Evolutionary conservation across 2,797 vertebrate genomes (phyloP).

Genomic region (Gephyroberyx darwinii): DNA sequence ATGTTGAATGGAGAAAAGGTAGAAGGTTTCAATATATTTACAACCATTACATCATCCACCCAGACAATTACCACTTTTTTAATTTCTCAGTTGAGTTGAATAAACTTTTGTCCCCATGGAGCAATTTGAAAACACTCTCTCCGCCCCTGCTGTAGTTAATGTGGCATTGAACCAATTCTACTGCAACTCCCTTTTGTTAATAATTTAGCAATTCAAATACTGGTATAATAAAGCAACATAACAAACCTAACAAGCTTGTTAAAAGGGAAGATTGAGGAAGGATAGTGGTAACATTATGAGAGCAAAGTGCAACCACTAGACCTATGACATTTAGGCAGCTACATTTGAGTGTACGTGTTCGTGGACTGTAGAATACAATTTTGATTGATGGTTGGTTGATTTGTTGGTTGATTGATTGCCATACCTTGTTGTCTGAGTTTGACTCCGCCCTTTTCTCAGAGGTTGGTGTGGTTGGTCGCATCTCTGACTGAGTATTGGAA

Average conservation of each 20-base stretch:
- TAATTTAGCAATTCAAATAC: not conserved
- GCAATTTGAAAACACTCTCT: not conserved
- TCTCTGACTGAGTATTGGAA: constrained; percentile 36
- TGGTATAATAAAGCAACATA: not conserved
- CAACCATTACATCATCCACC: no score
- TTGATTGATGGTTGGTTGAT: not conserved
- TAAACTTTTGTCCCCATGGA: not conserved
- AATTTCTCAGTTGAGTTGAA: not conserved
- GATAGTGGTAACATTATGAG: no score
- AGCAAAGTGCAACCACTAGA: no score
- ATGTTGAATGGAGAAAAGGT: no score
- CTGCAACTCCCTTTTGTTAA: not conserved
- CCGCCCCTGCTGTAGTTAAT: not conserved
- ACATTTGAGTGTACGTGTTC: no score
- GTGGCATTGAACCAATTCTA: not conserved
- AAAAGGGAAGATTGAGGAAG: not conserved
- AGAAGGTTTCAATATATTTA: no score
- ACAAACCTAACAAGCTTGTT: not conserved
- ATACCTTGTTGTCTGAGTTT: constrained; percentile 65
- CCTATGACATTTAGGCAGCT: no score
- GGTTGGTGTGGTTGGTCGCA: constrained; percentile 26
- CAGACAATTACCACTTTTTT: no score
- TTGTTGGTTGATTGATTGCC: not conserved
- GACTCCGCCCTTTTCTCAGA: constrained; percentile 37
- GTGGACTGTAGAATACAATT: no score